phyloP scores from a whole-genome alignment of 2,797 vertebrate genomes.

The Sparidentex hasta region DNA sequence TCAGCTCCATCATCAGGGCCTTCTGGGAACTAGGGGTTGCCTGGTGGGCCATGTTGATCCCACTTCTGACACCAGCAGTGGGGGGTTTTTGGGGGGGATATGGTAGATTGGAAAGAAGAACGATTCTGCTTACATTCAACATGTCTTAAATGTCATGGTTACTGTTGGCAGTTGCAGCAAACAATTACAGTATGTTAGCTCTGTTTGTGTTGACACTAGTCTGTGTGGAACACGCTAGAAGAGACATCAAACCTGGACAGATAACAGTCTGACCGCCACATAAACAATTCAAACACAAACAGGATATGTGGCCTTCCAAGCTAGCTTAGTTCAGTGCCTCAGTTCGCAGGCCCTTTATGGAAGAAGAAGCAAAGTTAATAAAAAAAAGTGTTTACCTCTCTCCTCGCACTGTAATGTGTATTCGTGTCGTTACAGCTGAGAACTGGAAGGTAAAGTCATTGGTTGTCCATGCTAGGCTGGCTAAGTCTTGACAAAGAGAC shows the following conservation, averaged over 20 bases:
- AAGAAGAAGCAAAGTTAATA: slow-evolving; percentile 63
- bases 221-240: not conserved
- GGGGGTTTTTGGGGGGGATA: not conserved
- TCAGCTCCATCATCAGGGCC: slow-evolving; percentile 96
- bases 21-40: slow-evolving; percentile 97
- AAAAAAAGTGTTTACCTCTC: slow-evolving; percentile 78
- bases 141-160: not conserved
- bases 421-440: slow-evolving; percentile 62
- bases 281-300: slow-evolving; percentile 40
- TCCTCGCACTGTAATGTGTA: slow-evolving; percentile 61
- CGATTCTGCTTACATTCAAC: not conserved
- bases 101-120: slow-evolving; percentile 10
- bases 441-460: slow-evolving; percentile 66
- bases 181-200: slow-evolving; percentile 12
- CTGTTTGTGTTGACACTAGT: slow-evolving; percentile 15
- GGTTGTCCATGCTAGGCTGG: slow-evolving; percentile 66
- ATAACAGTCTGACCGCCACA: slow-evolving; percentile 1
- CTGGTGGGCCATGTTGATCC: slow-evolving; percentile 93
- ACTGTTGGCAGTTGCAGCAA: slow-evolving; percentile 7
- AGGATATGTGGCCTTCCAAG: slow-evolving; percentile 60
- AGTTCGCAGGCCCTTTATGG: slow-evolving; percentile 57
- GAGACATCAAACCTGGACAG: not conserved
- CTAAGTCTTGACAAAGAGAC: slow-evolving; percentile 57
- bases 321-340: slow-evolving; percentile 50
- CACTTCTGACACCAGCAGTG: slow-evolving; percentile 61